phyloP scores from a whole-genome alignment of 2,797 vertebrate genomes.

The Dipus sagitta region DNA sequence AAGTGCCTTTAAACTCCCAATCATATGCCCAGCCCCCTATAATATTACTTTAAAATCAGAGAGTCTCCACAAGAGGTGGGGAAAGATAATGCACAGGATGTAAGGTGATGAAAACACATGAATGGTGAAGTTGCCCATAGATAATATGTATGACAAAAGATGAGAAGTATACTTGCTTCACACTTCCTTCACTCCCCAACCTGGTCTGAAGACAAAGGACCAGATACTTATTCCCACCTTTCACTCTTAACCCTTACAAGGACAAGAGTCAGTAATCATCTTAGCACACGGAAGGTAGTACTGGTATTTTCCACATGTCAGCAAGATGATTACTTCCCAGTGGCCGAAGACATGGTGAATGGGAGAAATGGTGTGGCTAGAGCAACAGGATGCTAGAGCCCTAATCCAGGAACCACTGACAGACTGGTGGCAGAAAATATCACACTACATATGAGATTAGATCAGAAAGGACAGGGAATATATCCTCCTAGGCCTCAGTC shows the following conservation, averaged over 20 bases:
- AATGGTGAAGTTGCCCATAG: neutral
- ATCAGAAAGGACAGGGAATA: slow-evolving; percentile 10
- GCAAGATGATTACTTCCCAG: neutral
- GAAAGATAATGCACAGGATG: neutral
- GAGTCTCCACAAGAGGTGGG: neutral
- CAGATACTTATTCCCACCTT: neutral
- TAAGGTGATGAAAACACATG: neutral
- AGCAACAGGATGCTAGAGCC: slow-evolving; percentile 5
- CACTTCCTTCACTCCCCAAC: slow-evolving; percentile 17
- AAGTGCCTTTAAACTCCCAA: no score
- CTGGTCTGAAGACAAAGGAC: slow-evolving; percentile 42
- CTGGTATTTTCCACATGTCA: slow-evolving; percentile 27
- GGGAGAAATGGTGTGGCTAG: neutral
- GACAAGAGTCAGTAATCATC: neutral
- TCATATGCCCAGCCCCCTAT: neutral
- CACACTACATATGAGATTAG: slow-evolving; percentile 16
- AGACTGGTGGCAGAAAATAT: neutral
- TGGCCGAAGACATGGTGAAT: neutral
- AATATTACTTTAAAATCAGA: slow-evolving; percentile 40
- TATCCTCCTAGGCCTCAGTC: slow-evolving; percentile 25
- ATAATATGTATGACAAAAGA: slow-evolving; percentile 31
- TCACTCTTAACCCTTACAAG: neutral
- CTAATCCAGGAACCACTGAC: neutral
- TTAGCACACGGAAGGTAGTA: slow-evolving; percentile 1
- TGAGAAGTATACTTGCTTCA: slow-evolving; percentile 4